Base-by-base conservation (phyloP, 2,797 vertebrate species). In the Lacerta agilis region DNA sequence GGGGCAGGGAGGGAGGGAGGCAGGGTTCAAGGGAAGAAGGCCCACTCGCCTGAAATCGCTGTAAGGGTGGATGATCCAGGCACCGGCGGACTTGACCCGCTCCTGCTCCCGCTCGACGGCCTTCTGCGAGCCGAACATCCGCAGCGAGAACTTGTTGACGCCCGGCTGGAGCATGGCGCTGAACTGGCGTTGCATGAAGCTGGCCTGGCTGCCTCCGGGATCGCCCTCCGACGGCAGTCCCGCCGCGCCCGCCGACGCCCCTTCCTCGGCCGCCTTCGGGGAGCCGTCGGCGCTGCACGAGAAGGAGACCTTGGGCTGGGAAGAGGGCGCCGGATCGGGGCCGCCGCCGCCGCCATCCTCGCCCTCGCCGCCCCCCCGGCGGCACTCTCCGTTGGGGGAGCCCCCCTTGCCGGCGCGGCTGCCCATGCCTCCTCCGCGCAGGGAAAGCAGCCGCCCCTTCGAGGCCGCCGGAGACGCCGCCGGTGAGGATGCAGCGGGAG, bases 11-110 rank as follows among this genome's bases (percentile, higher is more conserved):
- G 2, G 33, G 33, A 33, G 33, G 33, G 33, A 1, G 13, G 61
- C 11, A 25, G 45, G 27, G 5, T 15, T 72, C 67, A 18, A 38
- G 64, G 29, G 45, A 11, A 10, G 38, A 38, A 41, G 41, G 49
- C 49, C 49, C 49, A 2, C 86, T 81, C 13, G 69, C 86, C 86
- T 99, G 98, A 99, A 99, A 96, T 99, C 98, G 96, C 99, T 99
- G 97, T 99, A 99, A 0, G 99, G 99, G 88, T 99, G 99, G 95
- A 99, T 99, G 94, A 99, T 99, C 99, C 99, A 99, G 91, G 98
- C 98, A 83, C 99, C 99, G 83, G 99, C 99, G 41, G 98, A 99
- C 96, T 99, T 99, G 79, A 99, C 98, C 58, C 99, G 97, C 96
- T 99, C 98, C 89, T 99, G 98, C 86, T 99, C 99, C 55, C 98